These are phyloP conservation scores for Brienomyrus longianalis DNA, from an alignment of 2,113 vertebrate species.

Conservation along the genomic window DNA sequence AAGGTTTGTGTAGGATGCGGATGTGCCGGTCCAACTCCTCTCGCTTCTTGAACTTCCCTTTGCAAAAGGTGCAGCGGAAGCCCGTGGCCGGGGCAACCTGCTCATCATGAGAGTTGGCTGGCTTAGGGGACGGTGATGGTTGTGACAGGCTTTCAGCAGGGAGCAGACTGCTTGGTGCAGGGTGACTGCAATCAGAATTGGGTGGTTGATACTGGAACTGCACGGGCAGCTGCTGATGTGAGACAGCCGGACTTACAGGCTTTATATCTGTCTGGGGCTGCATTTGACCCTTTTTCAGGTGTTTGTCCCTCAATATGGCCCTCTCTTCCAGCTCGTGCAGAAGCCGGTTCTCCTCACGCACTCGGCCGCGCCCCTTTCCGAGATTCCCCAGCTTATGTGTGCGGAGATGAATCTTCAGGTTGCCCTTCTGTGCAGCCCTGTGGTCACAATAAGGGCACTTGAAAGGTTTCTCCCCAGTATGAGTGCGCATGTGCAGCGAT, in stretches of 20 bases:
- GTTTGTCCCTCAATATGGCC: conserved; percentile 65
- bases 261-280: conserved; percentile 74
- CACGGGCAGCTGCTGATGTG: conserved; percentile 59
- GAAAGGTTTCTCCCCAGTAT: conserved; percentile 93
- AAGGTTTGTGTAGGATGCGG: conserved; percentile 66
- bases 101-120: conserved; percentile 31
- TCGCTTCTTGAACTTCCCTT: conserved; percentile 63
- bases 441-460: conserved; percentile 96
- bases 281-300: conserved; percentile 83
- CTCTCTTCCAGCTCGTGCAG: conserved; percentile 56
- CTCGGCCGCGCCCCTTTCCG: conserved; percentile 59
- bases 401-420: conserved; percentile 88
- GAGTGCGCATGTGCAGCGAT: conserved; percentile 94
- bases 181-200: conserved; percentile 73
- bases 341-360: conserved; percentile 57
- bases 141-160: conserved; percentile 70
- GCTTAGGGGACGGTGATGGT: conserved; percentile 62
- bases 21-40: conserved; percentile 69
- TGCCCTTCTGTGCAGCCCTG: conserved; percentile 92
- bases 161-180: conserved; percentile 65
- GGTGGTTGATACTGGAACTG: conserved; percentile 52
- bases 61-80: conserved; percentile 67
- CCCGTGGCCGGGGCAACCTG: conserved; percentile 25
- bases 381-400: conserved; percentile 85
- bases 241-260: conserved; percentile 48